Conservation (phyloP, 1,140 invertebrate species). For the Dreissena polymorpha region DNA sequence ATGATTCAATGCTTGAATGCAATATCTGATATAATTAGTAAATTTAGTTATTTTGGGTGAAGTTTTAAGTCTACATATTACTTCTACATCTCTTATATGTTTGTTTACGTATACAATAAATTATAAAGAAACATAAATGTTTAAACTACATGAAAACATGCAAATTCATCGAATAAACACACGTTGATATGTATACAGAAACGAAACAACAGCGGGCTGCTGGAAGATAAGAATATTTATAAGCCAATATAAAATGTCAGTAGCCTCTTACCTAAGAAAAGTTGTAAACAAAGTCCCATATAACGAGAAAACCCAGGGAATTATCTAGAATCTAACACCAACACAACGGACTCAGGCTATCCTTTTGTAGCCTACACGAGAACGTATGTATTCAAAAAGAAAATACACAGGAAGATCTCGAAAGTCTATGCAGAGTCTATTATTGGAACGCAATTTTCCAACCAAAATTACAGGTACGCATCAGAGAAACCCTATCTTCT, state of each 20-base stretch:
- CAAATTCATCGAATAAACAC: no score
- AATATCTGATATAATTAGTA: no score
- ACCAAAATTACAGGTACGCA: constrained; percentile 23
- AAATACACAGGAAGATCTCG: constrained; percentile 34
- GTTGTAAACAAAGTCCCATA: constrained; percentile 41
- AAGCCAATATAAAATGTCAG: constrained; percentile 17
- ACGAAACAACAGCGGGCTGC: no score
- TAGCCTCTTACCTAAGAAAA: constrained; percentile 29
- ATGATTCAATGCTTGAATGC: no score
- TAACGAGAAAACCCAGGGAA: constrained; percentile 21
- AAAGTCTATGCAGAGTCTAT: constrained; percentile 33
- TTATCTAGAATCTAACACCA: constrained; percentile 45
- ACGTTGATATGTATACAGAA: no score
- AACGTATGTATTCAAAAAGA: constrained; percentile 38
- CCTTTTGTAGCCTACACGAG: constrained; percentile 11
- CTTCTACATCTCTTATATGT: no score
- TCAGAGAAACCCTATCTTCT: constrained; percentile 43
- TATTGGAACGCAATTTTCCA: constrained; percentile 28
- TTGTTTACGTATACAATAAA: no score
- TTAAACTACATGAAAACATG: no score
- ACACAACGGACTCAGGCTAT: constrained; percentile 1
- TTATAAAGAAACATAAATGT: no score
- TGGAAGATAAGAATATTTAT: background rate
- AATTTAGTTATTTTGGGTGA: no score
- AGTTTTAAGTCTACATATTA: no score